Evolutionary conservation across 2,113 vertebrate genomes (phyloP), one percentile per base, ranked within the genome.

Genomic region (Bubo bubo): DNA sequence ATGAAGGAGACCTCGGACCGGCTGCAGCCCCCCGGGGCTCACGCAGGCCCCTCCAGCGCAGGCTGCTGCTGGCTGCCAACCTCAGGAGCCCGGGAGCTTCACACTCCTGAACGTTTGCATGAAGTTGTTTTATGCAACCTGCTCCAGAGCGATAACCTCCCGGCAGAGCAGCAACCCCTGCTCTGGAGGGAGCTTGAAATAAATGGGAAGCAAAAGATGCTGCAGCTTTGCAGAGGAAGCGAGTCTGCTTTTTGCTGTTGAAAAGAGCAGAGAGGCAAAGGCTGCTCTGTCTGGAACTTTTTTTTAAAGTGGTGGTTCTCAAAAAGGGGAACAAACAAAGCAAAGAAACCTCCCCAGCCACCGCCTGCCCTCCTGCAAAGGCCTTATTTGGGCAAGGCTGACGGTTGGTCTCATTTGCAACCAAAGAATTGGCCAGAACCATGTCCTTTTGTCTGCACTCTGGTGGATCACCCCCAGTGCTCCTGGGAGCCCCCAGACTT

Each of bases 241-340:
- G 0, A 45, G 12, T 14, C 39, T 43, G 35, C n/a, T 45, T 50
- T 32, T 37, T 39, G 86, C 72, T 83, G 43, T 1, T 64, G 71
- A 26, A 15, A 17, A 53, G n/a, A 49, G 71, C 68, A 70, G 26
- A 32, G 62, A 55, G 63, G 63, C 45, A 50, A 66, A 67, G 77
- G 70, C 86, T 94, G 77, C 84, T 75, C 87, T 22, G 94, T 4
- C 72, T 84, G 68, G 41, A 75, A 4, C 27, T 20, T 18, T 41
- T 73, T 89, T 91, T 76, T 39, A 15, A 68, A 84, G 91, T 8
- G 43, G 26, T 93, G 35, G 43, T 70, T 96, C 92, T 91, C 77
- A 66, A 92, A 97, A 97, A 96, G 90, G n/a, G 93, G 96, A 97
- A 97, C 84, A 89, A 95, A 86, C 27, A 68, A 53, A 74, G 52